phyloP scores from a whole-genome alignment of 2,888 invertebrate species.

The Miltochrista miniata region DNA sequence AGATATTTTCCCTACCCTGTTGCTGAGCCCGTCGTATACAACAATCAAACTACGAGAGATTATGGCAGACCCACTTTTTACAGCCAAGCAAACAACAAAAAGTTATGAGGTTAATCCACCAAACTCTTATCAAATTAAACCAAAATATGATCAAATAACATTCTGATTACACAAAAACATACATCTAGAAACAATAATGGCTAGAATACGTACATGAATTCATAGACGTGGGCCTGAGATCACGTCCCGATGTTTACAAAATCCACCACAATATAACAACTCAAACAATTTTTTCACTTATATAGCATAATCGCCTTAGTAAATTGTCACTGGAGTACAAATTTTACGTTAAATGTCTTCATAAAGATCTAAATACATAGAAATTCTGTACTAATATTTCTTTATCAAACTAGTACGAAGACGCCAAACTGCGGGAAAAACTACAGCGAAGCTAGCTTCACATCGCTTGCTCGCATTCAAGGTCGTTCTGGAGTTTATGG shows the following conservation, averaged over 20 bases:
- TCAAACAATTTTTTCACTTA: slow-evolving; percentile 63
- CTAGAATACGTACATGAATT: slow-evolving; percentile 79
- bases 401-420: slow-evolving; percentile 69
- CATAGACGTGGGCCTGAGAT: slow-evolving; percentile 81
- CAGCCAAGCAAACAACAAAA: slow-evolving; percentile 53
- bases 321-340: slow-evolving; percentile 61
- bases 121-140: slow-evolving; percentile 33
- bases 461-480: slow-evolving; percentile 54
- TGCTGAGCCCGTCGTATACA: slow-evolving; percentile 51
- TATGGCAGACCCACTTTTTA: slow-evolving; percentile 54
- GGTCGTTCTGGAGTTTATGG: slow-evolving; percentile 60
- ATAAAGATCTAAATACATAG: slow-evolving; percentile 74
- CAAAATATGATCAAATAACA: slow-evolving; percentile 40
- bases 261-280: slow-evolving; percentile 64
- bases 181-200: slow-evolving; percentile 56
- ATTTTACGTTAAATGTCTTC: slow-evolving; percentile 50
- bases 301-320: slow-evolving; percentile 64
- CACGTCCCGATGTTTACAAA: slow-evolving; percentile 81
- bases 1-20: slow-evolving; percentile 37
- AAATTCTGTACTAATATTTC: slow-evolving; percentile 65
- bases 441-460: slow-evolving; percentile 75
- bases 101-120: slow-evolving; percentile 61
- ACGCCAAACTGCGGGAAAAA: slow-evolving; percentile 84
- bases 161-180: slow-evolving; percentile 44
- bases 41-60: slow-evolving; percentile 42